Percentiles rank a stretch among this genome's conserved stretches.
These are phyloP conservation scores for Aspidapion aeneum DNA, from an alignment of 2,888 invertebrate genomes.

Conservation along the genomic window DNA sequence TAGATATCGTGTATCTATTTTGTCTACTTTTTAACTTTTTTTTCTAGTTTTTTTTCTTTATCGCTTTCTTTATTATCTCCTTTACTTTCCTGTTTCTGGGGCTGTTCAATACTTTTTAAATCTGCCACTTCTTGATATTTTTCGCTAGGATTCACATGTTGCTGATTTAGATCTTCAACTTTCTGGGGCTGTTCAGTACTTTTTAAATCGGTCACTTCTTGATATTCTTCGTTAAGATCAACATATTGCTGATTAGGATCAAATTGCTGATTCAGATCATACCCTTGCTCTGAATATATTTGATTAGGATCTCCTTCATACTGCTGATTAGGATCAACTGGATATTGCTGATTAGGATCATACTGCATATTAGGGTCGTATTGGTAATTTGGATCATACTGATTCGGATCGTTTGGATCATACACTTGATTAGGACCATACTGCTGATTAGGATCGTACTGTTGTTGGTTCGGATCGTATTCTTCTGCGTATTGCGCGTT, in stretches of 20 bases:
- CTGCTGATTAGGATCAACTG: slow-evolving; percentile 24
- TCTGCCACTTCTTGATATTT: neutral
- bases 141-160: too few relatives aligned
- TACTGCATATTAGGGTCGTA: slow-evolving; percentile 37
- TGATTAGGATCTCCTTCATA: slow-evolving; percentile 17
- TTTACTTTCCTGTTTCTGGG: neutral
- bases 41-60: neutral
- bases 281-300: slow-evolving; percentile 13
- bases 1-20: too few relatives aligned
- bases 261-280: slow-evolving; percentile 35
- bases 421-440: slow-evolving; percentile 24
- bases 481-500: neutral
- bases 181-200: too few relatives aligned
- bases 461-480: too few relatives aligned
- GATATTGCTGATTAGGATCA: slow-evolving; percentile 26
- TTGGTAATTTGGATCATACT: slow-evolving; percentile 25
- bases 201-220: too few relatives aligned
- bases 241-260: slow-evolving; percentile 25
- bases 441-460: neutral
- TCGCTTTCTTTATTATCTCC: neutral
- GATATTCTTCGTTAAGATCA: slow-evolving; percentile 11
- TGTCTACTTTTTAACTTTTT: neutral
- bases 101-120: neutral
- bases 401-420: slow-evolving; percentile 13
- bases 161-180: too few relatives aligned